Conservation (phyloP, 1,140 invertebrate species). For the Drosophila leontia region DNA sequence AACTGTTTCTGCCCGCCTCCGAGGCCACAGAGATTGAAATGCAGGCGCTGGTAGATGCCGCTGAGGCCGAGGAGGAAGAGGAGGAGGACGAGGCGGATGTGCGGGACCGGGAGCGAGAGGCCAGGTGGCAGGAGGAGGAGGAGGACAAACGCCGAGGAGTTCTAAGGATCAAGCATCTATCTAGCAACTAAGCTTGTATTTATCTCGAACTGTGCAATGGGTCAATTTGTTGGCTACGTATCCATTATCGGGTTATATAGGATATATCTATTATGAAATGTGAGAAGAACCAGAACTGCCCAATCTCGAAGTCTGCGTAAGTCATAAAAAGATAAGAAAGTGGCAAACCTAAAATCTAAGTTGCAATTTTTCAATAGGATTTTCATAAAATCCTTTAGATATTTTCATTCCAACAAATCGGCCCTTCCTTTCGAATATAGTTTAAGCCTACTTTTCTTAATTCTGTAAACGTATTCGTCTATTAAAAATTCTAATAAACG, state of each 20-base stretch:
- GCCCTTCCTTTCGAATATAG: slow-evolving; percentile 8
- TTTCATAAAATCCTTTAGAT: not conserved
- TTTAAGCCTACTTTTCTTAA: slow-evolving; percentile 16
- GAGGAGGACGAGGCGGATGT: slow-evolving; percentile 32
- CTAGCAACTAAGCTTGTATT: slow-evolving; percentile 29
- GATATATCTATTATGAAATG: not conserved
- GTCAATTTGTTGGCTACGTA: slow-evolving; percentile 7
- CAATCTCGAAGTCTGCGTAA: not conserved
- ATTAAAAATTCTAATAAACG: slow-evolving; percentile 42
- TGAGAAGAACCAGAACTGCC: not conserved
- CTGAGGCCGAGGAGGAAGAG: slow-evolving; percentile 46
- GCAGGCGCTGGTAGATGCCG: slow-evolving; percentile 60
- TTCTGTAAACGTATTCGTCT: slow-evolving; percentile 31
- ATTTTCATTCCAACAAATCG: slow-evolving; percentile 1
- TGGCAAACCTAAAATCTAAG: not conserved
- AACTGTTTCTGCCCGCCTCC: slow-evolving; percentile 69
- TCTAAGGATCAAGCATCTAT: slow-evolving; percentile 40
- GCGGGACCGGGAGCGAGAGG: slow-evolving; percentile 6
- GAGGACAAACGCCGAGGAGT: slow-evolving; percentile 31
- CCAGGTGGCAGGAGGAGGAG: slow-evolving; percentile 25
- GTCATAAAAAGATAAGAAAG: not conserved
- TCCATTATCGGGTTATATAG: not conserved
- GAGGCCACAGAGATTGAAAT: slow-evolving; percentile 73
- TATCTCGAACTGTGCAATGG: slow-evolving; percentile 2
- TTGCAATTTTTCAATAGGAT: not conserved